phyloP scores from a whole-genome alignment of 2,113 vertebrate genomes.

The Ibidorhyncha struthersii region DNA sequence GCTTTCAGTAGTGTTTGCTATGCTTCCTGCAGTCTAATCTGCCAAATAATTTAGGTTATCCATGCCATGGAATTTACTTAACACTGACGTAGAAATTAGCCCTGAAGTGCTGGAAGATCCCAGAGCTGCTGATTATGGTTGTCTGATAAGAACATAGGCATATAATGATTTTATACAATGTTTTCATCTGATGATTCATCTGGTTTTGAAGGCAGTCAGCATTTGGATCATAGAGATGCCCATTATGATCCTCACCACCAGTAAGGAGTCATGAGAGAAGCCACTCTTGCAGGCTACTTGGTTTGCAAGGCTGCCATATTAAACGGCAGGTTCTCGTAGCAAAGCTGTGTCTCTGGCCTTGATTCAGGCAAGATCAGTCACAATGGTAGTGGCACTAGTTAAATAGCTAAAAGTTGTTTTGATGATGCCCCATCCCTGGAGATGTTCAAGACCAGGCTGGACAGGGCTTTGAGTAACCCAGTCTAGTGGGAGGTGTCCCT shows the following conservation, averaged over 20 bases:
- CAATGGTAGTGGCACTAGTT: not conserved
- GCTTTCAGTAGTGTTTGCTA: conserved; percentile 32
- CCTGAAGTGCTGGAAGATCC: conserved; percentile 34
- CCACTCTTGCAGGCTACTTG: not conserved
- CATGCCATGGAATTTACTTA: conserved; percentile 18
- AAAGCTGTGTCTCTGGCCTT: not conserved
- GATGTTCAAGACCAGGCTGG: not conserved
- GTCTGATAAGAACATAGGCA: not conserved
- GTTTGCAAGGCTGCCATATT: not conserved
- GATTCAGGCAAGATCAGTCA: not conserved
- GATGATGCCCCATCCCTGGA: not conserved
- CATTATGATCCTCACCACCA: not conserved
- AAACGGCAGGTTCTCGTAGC: not conserved
- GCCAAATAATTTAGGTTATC: conserved; percentile 40
- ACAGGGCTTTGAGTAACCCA: not conserved
- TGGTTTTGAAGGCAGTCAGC: not conserved
- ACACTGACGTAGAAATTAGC: not conserved
- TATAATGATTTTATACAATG: not conserved
- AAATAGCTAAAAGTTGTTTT: not conserved
- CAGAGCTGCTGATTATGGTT: not conserved
- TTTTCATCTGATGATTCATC: not conserved
- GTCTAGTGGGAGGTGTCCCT: not conserved
- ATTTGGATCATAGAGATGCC: not conserved
- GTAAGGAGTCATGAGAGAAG: not conserved
- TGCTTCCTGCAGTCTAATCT: conserved; percentile 36